phyloP scores from a whole-genome alignment of 2,797 vertebrate species.

The Amblyraja radiata region DNA sequence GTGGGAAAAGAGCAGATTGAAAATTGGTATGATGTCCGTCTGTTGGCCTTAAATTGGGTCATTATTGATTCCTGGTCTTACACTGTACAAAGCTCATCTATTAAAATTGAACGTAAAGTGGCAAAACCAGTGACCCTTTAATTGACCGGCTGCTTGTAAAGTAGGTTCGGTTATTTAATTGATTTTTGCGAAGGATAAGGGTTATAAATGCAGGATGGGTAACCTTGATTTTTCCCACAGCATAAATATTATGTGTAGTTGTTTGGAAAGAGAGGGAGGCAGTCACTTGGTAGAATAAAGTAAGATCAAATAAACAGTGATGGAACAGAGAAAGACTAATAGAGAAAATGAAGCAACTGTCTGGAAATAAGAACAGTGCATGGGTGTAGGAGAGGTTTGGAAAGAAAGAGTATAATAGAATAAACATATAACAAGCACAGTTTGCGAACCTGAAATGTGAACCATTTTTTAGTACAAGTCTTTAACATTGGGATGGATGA shows the following conservation, averaged over 20 bases:
- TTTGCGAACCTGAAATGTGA: not conserved
- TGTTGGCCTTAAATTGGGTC: not conserved
- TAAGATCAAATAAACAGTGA: constrained; percentile 23
- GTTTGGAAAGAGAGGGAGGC: constrained; percentile 35
- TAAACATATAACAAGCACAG: not conserved
- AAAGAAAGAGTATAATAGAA: not conserved
- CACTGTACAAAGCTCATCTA: not conserved
- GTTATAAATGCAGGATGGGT: not conserved
- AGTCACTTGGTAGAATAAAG: not conserved
- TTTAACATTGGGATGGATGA: too few relatives aligned
- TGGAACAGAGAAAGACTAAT: not conserved
- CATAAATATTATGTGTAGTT: not conserved
- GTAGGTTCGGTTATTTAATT: not conserved
- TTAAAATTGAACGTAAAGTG: not conserved
- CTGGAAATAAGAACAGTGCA: constrained; percentile 33
- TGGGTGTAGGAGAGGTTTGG: not conserved
- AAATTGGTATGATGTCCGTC: not conserved
- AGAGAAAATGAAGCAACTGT: not conserved
- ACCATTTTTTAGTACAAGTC: not conserved
- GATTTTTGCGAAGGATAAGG: not conserved
- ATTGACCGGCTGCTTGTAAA: not conserved
- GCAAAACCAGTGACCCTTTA: not conserved
- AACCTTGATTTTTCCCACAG: not conserved
- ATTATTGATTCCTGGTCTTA: not conserved
- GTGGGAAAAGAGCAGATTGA: not conserved